These are phyloP conservation scores for Eilema depressum DNA, from an alignment of 2,888 invertebrate genomes.

Conservation along the genomic window DNA sequence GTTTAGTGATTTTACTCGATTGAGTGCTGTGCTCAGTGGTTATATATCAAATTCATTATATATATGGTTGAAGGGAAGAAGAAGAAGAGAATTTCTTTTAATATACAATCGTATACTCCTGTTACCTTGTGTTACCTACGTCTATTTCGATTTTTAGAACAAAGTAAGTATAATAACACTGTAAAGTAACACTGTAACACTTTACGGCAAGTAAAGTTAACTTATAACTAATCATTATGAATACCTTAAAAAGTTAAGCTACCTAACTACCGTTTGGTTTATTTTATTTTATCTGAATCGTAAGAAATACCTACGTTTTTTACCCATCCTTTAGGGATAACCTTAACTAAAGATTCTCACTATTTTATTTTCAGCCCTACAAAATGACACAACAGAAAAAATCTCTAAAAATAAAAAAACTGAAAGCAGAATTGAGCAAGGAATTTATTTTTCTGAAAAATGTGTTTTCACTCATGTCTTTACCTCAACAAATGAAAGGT, in stretches of 20 bases:
- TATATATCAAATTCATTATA: background rate
- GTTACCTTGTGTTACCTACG: background rate
- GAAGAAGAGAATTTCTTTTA: background rate
- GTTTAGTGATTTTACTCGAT: background rate
- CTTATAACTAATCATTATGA: too few relatives aligned
- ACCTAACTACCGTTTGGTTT: too few relatives aligned
- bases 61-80: background rate
- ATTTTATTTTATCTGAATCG: too few relatives aligned
- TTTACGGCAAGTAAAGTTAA: too few relatives aligned
- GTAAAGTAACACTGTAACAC: too few relatives aligned
- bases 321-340: too few relatives aligned
- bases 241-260: too few relatives aligned
- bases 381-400: slow-evolving; percentile 59
- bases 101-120: background rate
- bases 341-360: background rate
- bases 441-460: slow-evolving; percentile 88
- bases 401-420: slow-evolving; percentile 64
- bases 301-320: too few relatives aligned
- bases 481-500: slow-evolving; percentile 84
- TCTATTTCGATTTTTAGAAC: too few relatives aligned
- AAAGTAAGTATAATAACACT: too few relatives aligned
- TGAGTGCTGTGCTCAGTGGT: background rate
- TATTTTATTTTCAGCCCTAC: background rate
- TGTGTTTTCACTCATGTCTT: slow-evolving; percentile 85
- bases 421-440: slow-evolving; percentile 76